Percentiles rank a stretch among this genome's conserved stretches.
Evolutionary conservation across 2,797 vertebrate species (phyloP).

Genomic region (Acrossocheilus fasciatus): DNA sequence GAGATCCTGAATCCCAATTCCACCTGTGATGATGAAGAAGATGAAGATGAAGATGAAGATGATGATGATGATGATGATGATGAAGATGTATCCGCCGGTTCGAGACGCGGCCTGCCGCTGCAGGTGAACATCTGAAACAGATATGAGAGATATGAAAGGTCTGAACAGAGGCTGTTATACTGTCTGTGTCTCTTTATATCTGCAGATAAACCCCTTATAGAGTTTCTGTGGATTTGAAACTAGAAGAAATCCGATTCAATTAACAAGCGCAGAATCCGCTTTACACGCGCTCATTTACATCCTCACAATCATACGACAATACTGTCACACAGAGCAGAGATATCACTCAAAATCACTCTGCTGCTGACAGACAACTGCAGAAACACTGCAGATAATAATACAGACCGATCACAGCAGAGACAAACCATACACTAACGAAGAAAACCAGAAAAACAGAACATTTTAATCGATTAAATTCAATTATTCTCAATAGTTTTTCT

Average conservation of each 20-base stretch:
- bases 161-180: conserved; percentile 69
- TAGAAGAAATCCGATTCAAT: conserved; percentile 87
- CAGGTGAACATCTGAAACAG: conserved; percentile 67
- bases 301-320: conserved; percentile 28
- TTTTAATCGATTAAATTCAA: too few species aligned
- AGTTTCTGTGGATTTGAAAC: conserved; percentile 84
- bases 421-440: not conserved
- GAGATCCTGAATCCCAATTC: not conserved
- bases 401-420: not conserved
- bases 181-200: conserved; percentile 81
- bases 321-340: not conserved
- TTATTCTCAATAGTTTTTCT: too few species aligned
- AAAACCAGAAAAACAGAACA: not conserved
- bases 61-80: not conserved
- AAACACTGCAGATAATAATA: not conserved
- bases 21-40: not conserved
- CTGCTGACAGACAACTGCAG: not conserved
- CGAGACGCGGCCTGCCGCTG: conserved; percentile 50
- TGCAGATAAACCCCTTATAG: conserved; percentile 84
- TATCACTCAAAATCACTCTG: not conserved
- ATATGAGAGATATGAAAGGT: conserved; percentile 65
- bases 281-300: conserved; percentile 75
- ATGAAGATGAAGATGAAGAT: not conserved
- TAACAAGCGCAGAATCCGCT: conserved; percentile 83
- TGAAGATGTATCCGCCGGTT: not conserved